Conservation (phyloP, 2,888 invertebrate genomes). For the Anthrax anthrax region DNA sequence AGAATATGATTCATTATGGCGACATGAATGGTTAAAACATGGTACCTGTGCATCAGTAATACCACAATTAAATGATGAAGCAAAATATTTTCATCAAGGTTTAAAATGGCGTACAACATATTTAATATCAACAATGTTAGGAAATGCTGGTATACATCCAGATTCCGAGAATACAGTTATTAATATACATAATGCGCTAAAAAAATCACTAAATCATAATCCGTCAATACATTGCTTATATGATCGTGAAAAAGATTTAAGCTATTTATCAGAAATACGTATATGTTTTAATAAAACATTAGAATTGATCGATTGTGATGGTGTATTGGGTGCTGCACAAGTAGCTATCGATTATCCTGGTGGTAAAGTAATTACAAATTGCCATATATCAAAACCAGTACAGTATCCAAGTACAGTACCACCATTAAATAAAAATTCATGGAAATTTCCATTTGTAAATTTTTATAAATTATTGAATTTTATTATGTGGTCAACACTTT, state of each 20-base stretch:
- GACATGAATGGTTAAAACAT: conserved; percentile 72
- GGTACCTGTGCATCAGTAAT: conserved; percentile 59
- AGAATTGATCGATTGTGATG: conserved; percentile 50
- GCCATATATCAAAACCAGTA: conserved; percentile 38
- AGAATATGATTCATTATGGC: conserved; percentile 45
- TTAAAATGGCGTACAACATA: conserved; percentile 45
- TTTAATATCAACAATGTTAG: conserved; percentile 45
- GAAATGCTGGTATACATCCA: conserved; percentile 42
- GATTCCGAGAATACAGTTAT: conserved; percentile 36
- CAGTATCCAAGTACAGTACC: conserved; percentile 42
- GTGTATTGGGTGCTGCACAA: conserved; percentile 29
- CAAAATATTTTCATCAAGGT: conserved; percentile 54
- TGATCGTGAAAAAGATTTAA: conserved; percentile 41
- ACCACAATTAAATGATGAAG: conserved; percentile 42
- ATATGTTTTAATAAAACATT: conserved; percentile 59
- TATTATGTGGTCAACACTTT: conserved; percentile 48
- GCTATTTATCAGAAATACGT: conserved; percentile 53
- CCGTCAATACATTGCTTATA: conserved; percentile 49
- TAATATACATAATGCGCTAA: conserved; percentile 40
- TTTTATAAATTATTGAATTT: conserved; percentile 42
- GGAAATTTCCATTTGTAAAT: conserved; percentile 36
- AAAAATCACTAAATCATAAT: conserved; percentile 39
- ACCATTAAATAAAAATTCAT: conserved; percentile 20
- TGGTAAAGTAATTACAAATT: conserved; percentile 43
- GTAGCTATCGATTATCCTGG: conserved; percentile 23